Evolutionary conservation across 2,113 vertebrate species (phyloP), one percentile per base, ranked within the genome.

Genomic region (Amphiprion ocellaris): DNA sequence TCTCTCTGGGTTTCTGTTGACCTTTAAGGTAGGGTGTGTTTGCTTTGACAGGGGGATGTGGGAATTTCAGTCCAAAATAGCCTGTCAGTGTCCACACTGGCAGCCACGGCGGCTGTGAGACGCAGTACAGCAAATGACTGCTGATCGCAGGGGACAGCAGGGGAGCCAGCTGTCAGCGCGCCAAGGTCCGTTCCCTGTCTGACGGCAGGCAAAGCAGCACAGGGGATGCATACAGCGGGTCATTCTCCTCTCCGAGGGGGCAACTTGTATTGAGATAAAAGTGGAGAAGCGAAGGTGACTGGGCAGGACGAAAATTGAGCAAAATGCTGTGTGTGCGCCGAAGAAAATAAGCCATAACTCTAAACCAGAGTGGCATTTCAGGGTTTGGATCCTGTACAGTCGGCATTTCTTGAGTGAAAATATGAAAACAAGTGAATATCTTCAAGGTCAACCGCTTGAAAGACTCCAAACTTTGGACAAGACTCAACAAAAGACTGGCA

Each of bases 11-110:
- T 77, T 80, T 74, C 58, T 80, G 87, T 82, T 92, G 87, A 89
- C 82, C 81, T 87, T 89, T 83, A 79, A 84, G 84, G 84, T 81
- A 63, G 62, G 30, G 81, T 84, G 87, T 89, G 87, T 84, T 84
- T 85, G 79, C 64, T 75, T 77, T 85, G 86, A 90, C 87, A 85
- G 64, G 59, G 68, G 83, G 81, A 86, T 86, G 81, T 79, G 81
- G 66, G 66, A 89, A 91, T 88, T 84, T 85, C 55, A 54, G 74
- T 87, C 84, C 59, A 87, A 87, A 93, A 93, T 93, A 92, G 86
- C 76, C 77, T 44, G 85, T 87, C 79, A 81, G 69, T 78, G 88
- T 89, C 80, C 79, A 79, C 69, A 69, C 58, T 69, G 80, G 74
- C 86, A 75, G 64, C 69, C 79, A 70, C 33, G 17, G 77, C 62